These are phyloP conservation scores for Semicossyphus pulcher DNA, from an alignment of 2,113 vertebrate genomes.

Conservation along the genomic window DNA sequence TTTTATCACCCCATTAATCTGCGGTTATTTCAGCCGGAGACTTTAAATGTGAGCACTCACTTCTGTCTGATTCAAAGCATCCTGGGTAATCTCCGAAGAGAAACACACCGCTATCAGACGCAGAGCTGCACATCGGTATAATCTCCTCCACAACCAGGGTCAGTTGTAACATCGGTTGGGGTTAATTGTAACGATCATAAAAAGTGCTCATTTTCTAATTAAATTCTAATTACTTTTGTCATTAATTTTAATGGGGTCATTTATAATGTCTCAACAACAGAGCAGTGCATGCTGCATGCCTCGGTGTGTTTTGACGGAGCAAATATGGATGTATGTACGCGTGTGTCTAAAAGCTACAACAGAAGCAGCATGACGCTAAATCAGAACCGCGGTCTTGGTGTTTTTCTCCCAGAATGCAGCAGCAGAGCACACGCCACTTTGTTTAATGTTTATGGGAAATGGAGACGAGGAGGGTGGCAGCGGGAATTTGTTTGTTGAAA, in stretches of 20 bases:
- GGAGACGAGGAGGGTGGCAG: neutral
- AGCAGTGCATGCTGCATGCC: constrained; percentile 21
- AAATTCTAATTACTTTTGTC: constrained; percentile 75
- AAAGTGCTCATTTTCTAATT: constrained; percentile 75
- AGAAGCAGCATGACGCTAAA: constrained; percentile 48
- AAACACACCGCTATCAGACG: neutral
- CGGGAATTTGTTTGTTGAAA: constrained; percentile 20
- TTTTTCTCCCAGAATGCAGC: constrained; percentile 19
- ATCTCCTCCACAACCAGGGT: constrained; percentile 56
- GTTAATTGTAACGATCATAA: constrained; percentile 75
- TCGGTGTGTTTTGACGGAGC: constrained; percentile 45
- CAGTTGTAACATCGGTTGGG: constrained; percentile 65
- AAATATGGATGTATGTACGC: constrained; percentile 6
- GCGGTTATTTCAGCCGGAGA: constrained; percentile 36
- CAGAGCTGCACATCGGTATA: neutral
- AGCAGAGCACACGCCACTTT: constrained; percentile 22
- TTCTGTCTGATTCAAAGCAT: constrained; percentile 38
- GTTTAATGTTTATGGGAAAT: constrained; percentile 19
- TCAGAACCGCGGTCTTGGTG: constrained; percentile 34
- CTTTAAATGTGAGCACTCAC: constrained; percentile 21
- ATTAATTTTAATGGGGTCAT: constrained; percentile 77
- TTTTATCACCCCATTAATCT: constrained; percentile 59
- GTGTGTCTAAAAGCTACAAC: constrained; percentile 26
- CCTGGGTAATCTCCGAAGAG: constrained; percentile 25
- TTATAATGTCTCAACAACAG: constrained; percentile 68